Base-by-base conservation (phyloP, 2,113 vertebrate species). In the Semnopithecus entellus region DNA sequence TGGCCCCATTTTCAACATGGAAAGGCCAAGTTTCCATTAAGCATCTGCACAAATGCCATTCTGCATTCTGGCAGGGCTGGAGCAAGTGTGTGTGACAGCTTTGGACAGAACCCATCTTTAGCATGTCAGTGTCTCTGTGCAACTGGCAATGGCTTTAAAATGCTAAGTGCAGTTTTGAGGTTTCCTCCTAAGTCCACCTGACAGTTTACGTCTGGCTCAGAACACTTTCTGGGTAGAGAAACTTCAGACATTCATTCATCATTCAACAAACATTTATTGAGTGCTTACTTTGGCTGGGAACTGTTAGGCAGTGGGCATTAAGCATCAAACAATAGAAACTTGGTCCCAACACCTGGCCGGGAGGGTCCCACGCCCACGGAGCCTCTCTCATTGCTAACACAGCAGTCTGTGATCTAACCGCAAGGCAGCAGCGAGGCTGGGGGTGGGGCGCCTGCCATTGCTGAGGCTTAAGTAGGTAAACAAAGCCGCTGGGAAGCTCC, bases 61-160 rank as follows among this genome's bases (percentile, higher is more conserved):
- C 20, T 61, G 52, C 23, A 61, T 95, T 91, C 72, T 92, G 75
- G 64, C 75, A 82, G 50, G 27, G 16, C 78, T 87, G 18, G 48
- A 91, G 64, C 87, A 35, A 93, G 76, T 48, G 40, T 38, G 17
- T 25, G 45, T 57, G 87, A 94, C 55, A 82, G 82, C 64, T 90
- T 43, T 88, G 87, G 93, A 91, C 68, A 90, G 57, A 91, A 22
- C 32, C 68, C 57, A 7, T 96, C 94, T 94, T 93, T 30, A 76
- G 35, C 3, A 6, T 30, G 43, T 85, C 66, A 59, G 16, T 61
- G 52, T 76, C 84, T 96, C 43, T 75, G 40, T 66, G 76, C 3
- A 2, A 75, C 75, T 93, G 55, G 70, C 13, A 35, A 91, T 76
- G 94, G 70, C 64, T 97, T 93, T 80, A 89, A 87, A 90, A 95